These are phyloP conservation scores for Drosophila hydei DNA, from an alignment of 1,140 invertebrate genomes.

Conservation along the genomic window DNA sequence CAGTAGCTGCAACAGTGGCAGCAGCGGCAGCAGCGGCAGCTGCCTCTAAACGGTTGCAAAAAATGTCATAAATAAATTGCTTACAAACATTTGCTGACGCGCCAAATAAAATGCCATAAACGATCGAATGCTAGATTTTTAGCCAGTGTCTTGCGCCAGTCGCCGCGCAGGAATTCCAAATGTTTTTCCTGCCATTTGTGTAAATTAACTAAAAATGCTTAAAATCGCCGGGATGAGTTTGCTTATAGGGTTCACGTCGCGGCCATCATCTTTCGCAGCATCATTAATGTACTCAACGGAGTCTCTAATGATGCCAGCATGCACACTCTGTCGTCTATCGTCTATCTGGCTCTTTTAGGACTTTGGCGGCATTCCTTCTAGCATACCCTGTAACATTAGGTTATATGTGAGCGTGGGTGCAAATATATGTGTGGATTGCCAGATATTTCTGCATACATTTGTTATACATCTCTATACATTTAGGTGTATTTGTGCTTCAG, in stretches of 20 bases:
- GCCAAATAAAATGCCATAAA: conserved; percentile 84
- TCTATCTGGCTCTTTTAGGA: not conserved
- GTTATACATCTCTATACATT: too few species aligned
- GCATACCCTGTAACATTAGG: too few species aligned
- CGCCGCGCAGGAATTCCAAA: conserved; percentile 62
- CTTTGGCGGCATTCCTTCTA: not conserved
- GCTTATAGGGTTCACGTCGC: conserved; percentile 74
- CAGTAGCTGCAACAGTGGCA: conserved; percentile 35
- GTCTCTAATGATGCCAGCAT: conserved; percentile 32
- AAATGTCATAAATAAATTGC: conserved; percentile 84
- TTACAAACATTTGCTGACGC: conserved; percentile 83
- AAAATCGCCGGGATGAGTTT: conserved; percentile 80
- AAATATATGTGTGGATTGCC: too few species aligned
- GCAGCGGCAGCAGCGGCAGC: conserved; percentile 4
- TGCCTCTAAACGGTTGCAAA: conserved; percentile 50
- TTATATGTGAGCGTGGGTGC: too few species aligned
- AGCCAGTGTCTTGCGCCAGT: conserved; percentile 53
- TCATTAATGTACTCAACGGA: conserved; percentile 14
- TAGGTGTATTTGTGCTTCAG: too few species aligned
- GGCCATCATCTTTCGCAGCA: conserved; percentile 47
- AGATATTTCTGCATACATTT: too few species aligned
- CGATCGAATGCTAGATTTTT: conserved; percentile 75
- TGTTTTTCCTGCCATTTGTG: conserved; percentile 75
- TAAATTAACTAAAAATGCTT: conserved; percentile 84
- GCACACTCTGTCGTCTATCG: not conserved